These are phyloP conservation scores for Hybos culiciformis DNA, from an alignment of 2,888 invertebrate genomes.

Conservation along the genomic window DNA sequence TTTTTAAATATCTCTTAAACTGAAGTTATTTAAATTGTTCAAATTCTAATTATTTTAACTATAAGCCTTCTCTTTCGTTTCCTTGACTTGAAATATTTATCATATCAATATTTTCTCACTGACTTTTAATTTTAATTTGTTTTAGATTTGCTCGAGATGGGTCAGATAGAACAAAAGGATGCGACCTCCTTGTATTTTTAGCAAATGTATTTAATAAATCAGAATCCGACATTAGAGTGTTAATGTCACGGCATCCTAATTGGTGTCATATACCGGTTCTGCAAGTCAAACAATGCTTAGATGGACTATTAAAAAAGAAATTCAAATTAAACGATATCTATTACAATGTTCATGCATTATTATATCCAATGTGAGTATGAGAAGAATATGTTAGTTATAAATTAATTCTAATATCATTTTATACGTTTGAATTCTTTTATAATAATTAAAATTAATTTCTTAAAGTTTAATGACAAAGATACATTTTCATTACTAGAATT, in stretches of 20 bases:
- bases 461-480: conserved; percentile 1
- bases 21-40: conserved; percentile 1
- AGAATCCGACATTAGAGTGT: conserved; percentile 24
- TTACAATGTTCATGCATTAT: conserved; percentile 46
- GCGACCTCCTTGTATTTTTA: conserved; percentile 36
- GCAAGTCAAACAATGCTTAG: conserved; percentile 44
- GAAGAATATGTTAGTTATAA: background rate
- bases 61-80: background rate
- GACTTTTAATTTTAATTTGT: background rate
- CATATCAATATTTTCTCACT: background rate
- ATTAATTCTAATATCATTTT: background rate
- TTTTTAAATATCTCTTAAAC: too few species aligned
- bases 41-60: conserved; percentile 5
- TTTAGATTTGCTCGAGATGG: conserved; percentile 42
- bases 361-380: conserved; percentile 51
- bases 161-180: conserved; percentile 39
- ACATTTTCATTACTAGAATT: too few species aligned
- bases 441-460: background rate
- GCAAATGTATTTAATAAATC: conserved; percentile 27
- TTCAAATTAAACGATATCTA: conserved; percentile 44
- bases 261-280: conserved; percentile 47
- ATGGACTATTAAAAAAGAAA: conserved; percentile 37
- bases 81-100: background rate
- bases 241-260: conserved; percentile 46
- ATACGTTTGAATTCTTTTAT: background rate